phyloP scores from a whole-genome alignment of 2,888 invertebrate species.

The Sicus ferrugineus region DNA sequence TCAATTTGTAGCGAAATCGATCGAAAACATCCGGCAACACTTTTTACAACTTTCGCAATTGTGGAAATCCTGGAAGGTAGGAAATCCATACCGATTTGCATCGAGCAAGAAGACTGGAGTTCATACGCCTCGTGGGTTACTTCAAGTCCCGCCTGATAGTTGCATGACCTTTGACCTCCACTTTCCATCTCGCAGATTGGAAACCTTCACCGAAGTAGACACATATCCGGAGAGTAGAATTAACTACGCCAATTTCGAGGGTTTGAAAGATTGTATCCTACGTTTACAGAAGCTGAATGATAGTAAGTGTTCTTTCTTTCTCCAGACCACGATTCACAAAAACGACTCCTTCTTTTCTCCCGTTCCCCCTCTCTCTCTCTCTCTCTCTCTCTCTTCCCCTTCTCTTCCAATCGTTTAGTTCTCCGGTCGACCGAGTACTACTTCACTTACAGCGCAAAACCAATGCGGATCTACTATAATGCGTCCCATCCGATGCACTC shows the following conservation, averaged over 20 bases:
- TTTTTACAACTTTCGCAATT: constrained; percentile 34
- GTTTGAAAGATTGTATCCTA: not conserved
- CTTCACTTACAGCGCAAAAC: not conserved
- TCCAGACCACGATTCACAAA: not conserved
- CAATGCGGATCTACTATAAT: constrained; percentile 37
- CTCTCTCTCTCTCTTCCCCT: not conserved
- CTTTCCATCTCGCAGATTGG: not conserved
- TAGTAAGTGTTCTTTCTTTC: not conserved
- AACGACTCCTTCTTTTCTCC: not conserved
- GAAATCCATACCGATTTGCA: not conserved
- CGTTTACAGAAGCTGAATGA: not conserved
- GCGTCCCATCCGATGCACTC: not conserved
- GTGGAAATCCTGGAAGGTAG: not conserved
- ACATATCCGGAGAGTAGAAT: not conserved
- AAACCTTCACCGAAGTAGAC: not conserved
- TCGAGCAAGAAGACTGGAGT: constrained; percentile 10
- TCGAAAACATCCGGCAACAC: constrained; percentile 10
- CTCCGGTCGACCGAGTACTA: constrained; percentile 22
- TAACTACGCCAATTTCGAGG: not conserved
- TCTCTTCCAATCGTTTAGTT: constrained; percentile 9
- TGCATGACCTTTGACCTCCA: not conserved
- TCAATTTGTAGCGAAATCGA: constrained; percentile 4
- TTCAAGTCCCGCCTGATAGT: not conserved
- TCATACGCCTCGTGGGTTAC: constrained; percentile 11
- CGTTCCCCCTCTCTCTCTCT: no score